These are phyloP conservation scores for Elgaria multicarinata DNA, from an alignment of 2,113 vertebrate species.

Conservation along the genomic window DNA sequence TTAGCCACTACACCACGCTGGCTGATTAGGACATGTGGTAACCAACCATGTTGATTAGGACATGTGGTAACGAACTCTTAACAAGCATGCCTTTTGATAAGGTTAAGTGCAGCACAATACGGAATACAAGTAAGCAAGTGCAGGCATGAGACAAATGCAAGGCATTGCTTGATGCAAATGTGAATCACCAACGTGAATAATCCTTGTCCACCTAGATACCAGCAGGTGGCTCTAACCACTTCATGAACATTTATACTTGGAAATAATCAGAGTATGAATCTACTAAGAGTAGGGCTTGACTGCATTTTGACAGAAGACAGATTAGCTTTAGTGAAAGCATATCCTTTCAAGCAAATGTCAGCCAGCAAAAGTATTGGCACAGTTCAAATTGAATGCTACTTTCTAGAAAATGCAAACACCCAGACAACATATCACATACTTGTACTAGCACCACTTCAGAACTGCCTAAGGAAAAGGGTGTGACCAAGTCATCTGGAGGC, in stretches of 20 bases:
- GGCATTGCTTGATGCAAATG: neutral
- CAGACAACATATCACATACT: neutral
- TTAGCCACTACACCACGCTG: no score
- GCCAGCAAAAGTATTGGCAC: neutral
- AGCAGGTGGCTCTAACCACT: constrained; percentile 10
- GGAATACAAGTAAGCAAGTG: neutral
- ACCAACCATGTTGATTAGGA: neutral
- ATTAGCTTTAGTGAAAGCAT: neutral
- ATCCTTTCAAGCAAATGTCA: neutral
- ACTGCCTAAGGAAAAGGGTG: neutral
- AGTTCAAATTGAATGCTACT: neutral
- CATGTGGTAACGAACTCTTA: neutral
- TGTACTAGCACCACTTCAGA: neutral
- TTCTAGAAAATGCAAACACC: neutral
- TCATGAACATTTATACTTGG: neutral
- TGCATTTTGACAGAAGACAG: constrained; percentile 2
- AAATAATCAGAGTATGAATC: neutral
- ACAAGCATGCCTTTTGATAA: neutral
- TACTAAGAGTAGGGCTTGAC: neutral
- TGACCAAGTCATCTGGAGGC: neutral
- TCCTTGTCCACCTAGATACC: neutral
- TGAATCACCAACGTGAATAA: neutral
- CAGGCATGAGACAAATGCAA: neutral
- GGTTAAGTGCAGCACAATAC: neutral
- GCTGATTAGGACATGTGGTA: no score